Base-by-base conservation (phyloP, 2,888 invertebrate genomes). In the Nebria brevicollis region DNA sequence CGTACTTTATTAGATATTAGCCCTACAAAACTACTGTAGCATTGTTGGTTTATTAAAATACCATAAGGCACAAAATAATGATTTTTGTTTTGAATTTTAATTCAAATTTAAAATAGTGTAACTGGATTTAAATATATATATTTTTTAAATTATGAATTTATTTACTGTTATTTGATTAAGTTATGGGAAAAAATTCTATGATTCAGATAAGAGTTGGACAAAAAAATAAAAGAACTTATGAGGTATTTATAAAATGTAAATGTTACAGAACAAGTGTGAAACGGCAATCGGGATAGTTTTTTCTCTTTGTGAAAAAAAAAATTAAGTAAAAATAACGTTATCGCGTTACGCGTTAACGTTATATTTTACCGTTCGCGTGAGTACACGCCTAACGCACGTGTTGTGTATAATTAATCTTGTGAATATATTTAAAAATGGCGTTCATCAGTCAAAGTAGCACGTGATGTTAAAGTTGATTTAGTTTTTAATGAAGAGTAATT, bases 401-500 rank as follows among this genome's bases (percentile, higher is more conserved):
- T 70, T 70, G 15, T 70, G 11, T 11, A 26, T 70, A 70, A 70
- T 70, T n/a, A 70, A 70, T 70, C 15, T 20, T 70, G 25, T 1
- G 10, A 70, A 34, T 20, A 26, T 25, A 70, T 70, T 70, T 70
- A 70, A 70, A 66, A 34, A 70, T 25, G 70, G 70, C 26, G 70
- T 70, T 34, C 25, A 70, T 70, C 70, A 70, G 34, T 20, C 26
- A 11, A 25, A 34, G 26, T 25, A 13, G 70, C 70, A 70, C 70
- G 70, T 70, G 26, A 70, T 70, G 26, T 25, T 34, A 11, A 70
- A 25, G 11, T 70, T 70, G 70, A 20, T 70, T 25, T 70, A 70
- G 70, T 70, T 70, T 70, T 70, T 70, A 70, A 70, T 70, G 1
- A 70, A 70, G 25, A 4, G 70, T 70, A 70, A 70, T 70, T 70